A percentile compares a stretch with the other conserved stretches of the same genome.
Conservation (phyloP, 2,113 vertebrate species). For the Hippocampus mohnikei region DNA sequence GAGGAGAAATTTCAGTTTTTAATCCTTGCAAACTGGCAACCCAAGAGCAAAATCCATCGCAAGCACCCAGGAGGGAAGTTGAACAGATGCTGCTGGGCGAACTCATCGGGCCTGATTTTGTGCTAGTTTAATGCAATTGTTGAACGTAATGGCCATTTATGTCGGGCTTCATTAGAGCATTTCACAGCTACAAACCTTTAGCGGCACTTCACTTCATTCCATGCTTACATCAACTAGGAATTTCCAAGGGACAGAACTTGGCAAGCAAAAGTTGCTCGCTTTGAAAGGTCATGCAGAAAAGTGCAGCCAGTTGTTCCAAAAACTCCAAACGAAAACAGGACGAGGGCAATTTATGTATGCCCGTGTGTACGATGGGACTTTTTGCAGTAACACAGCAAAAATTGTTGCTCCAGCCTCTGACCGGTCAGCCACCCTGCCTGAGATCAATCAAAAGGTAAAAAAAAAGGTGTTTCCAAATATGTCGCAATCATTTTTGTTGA, state of each 20-base stretch:
- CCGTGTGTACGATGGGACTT: too few species aligned
- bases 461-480: background rate
- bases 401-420: too few species aligned
- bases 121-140: too few species aligned
- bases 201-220: too few species aligned
- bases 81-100: slow-evolving; percentile 11
- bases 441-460: background rate
- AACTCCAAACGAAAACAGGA: background rate
- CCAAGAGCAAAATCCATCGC: slow-evolving; percentile 3
- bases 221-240: too few species aligned
- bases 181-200: too few species aligned
- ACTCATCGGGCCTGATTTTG: slow-evolving; percentile 6
- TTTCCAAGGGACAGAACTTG: too few species aligned
- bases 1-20: slow-evolving; percentile 25
- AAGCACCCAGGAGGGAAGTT: background rate
- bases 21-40: slow-evolving; percentile 18
- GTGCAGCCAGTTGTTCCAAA: background rate
- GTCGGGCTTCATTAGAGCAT: too few species aligned
- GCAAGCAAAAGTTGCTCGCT: background rate
- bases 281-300: background rate
- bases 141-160: too few species aligned
- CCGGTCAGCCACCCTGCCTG: background rate
- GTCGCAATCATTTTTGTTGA: background rate
- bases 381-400: too few species aligned
- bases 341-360: too few species aligned